Base-by-base conservation (phyloP, 2,888 invertebrate genomes). In the Macropis europaea region DNA sequence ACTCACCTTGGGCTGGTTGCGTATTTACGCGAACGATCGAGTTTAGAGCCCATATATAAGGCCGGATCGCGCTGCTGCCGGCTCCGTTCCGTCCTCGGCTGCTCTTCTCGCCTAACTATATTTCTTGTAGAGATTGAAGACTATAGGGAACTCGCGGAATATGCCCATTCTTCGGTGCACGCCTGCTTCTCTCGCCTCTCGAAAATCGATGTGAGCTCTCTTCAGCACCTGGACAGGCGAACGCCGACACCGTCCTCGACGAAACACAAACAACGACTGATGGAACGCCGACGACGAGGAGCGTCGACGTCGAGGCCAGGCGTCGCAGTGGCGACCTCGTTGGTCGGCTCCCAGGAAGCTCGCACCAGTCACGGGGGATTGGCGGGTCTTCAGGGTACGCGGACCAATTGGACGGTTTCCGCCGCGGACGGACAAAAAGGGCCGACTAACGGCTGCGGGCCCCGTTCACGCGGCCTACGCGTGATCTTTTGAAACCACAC, bases 81-180 rank as follows among this genome's bases (percentile, higher is more conserved):
- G n/a, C n/a, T n/a, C n/a, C n/a, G n/a, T n/a, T n/a, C n/a, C 26
- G 1, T 13, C 24, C n/a, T n/a, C 3, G 13, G 40, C 7, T 15
- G 26, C 4, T 4, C 13, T 9, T n/a, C 2, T 13, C 22, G 24
- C 15, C 72, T 85, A 84, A 66, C 81, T 86, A 61, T 87, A 84
- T 56, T 88, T 87, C 53, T 84, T 82, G 70, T 87, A 85, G 3
- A 85, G 79, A 68, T 88, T 86, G 62, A 86, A 87, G 19, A 87
- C 84, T 63, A 86, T 83, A 2, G 84, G 83, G 57, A 87, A 87
- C 70, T 87, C 82, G 15, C 86, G 84, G 74, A 85, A 88, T 83
- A 86, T 87, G 76, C 83, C 84, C 87, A 88, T 88, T 67, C 73
- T 81, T 67, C 13, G 75, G 43, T 40, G 13, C 6, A 11, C 2